These are phyloP conservation scores for Cryptoblepharus egeriae DNA, from an alignment of 2,797 vertebrate genomes.

Conservation along the genomic window DNA sequence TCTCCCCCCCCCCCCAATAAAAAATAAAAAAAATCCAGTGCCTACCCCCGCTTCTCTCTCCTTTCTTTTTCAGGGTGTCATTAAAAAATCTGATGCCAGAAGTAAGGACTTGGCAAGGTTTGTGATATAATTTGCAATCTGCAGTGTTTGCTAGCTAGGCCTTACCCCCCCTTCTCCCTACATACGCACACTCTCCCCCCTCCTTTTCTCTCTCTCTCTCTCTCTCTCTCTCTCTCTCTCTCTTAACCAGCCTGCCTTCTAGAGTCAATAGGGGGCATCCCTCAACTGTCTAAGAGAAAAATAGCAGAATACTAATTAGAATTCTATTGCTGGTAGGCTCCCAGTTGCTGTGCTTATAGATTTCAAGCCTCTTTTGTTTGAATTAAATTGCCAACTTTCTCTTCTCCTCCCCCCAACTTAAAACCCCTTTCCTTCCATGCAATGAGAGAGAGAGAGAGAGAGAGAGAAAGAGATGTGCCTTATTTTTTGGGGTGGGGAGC, in stretches of 20 bases:
- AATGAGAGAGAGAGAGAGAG: slow-evolving; percentile 68
- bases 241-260: slow-evolving; percentile 88
- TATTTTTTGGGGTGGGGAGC: slow-evolving; percentile 61
- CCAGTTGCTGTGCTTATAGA: slow-evolving; percentile 83
- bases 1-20: slow-evolving; percentile 72
- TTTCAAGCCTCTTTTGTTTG: slow-evolving; percentile 88
- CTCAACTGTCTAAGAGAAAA: slow-evolving; percentile 99
- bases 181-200: neutral
- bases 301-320: slow-evolving; percentile 94
- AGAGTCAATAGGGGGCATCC: slow-evolving; percentile 99
- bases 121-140: slow-evolving; percentile 93
- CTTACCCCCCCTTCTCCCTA: slow-evolving; percentile 68
- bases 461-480: slow-evolving; percentile 45
- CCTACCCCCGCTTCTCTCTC: slow-evolving; percentile 14
- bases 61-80: slow-evolving; percentile 82
- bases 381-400: slow-evolving; percentile 86
- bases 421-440: slow-evolving; percentile 70
- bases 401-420: slow-evolving; percentile 51
- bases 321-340: slow-evolving; percentile 85
- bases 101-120: slow-evolving; percentile 87
- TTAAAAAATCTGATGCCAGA: slow-evolving; percentile 89
- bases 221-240: slow-evolving; percentile 54
- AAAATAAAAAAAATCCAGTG: too few relatives aligned
- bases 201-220: neutral
- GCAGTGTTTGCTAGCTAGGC: slow-evolving; percentile 86